phyloP scores from a whole-genome alignment of 2,888 invertebrate genomes.

The Melanchra persicariae region DNA sequence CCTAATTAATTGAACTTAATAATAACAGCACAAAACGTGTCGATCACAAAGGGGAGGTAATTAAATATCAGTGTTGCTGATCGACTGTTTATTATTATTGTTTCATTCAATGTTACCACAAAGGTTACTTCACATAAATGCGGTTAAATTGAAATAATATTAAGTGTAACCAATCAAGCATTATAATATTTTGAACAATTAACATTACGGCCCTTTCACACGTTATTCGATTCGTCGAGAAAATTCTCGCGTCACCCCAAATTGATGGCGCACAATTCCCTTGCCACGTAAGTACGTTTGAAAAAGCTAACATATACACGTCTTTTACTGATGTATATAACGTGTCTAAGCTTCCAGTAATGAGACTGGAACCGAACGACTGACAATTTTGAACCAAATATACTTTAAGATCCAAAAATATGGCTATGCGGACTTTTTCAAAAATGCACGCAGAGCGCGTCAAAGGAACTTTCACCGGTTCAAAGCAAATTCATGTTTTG shows the following conservation, averaged over 20 bases:
- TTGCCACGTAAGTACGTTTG: neutral
- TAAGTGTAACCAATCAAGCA: neutral
- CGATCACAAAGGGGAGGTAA: slow-evolving; percentile 16
- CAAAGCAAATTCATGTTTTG: no score
- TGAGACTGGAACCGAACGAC: neutral
- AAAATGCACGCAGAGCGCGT: no score
- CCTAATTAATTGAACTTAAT: slow-evolving; percentile 19
- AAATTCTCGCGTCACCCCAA: neutral
- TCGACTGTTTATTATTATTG: slow-evolving; percentile 11
- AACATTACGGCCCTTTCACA: neutral
- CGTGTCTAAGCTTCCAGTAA: neutral
- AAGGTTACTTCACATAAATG: neutral
- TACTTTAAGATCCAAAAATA: neutral
- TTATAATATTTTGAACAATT: neutral
- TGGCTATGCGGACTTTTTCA: no score
- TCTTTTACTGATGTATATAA: no score
- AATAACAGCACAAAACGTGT: neutral
- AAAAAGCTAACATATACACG: neutral
- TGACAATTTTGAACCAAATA: neutral
- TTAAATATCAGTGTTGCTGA: slow-evolving; percentile 6
- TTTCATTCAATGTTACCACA: neutral
- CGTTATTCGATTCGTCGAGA: neutral
- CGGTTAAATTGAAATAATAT: neutral
- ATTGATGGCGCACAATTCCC: slow-evolving; percentile 10
- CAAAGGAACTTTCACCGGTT: no score